A percentile compares a stretch with the other conserved stretches of the same genome.
Evolutionary conservation across 2,113 vertebrate species (phyloP).

Genomic region (Thamnophis sirtalis): DNA sequence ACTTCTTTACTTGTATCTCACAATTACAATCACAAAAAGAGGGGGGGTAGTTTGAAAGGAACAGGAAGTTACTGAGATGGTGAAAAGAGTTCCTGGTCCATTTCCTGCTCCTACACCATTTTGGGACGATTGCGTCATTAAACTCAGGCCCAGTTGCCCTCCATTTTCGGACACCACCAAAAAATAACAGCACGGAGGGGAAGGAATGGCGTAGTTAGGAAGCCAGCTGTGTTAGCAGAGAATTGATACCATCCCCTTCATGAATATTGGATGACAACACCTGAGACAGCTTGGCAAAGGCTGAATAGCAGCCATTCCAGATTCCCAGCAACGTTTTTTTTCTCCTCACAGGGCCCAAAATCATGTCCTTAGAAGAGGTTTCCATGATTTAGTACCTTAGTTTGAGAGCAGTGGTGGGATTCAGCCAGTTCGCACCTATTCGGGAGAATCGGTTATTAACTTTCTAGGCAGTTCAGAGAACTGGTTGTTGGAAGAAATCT

Average conservation of each 20-base stretch:
- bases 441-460: no score
- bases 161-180: neutral
- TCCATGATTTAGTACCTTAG: neutral
- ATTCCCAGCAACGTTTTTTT: neutral
- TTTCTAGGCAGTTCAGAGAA: no score
- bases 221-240: conserved; percentile 36
- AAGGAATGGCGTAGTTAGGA: conserved; percentile 30
- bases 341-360: no score
- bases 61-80: neutral
- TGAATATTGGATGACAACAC: conserved; percentile 84
- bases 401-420: neutral
- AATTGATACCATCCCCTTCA: conserved; percentile 69
- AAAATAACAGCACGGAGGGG: neutral
- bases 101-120: neutral
- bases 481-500: no score
- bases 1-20: neutral
- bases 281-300: conserved; percentile 66
- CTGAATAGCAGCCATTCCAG: neutral
- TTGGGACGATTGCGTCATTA: neutral
- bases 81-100: accelerated
- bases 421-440: no score
- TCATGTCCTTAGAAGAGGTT: neutral
- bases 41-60: neutral
- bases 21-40: neutral
- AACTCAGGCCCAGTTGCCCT: neutral